Evolutionary conservation across 2,113 vertebrate genomes (phyloP), one percentile per base, ranked within the genome.

Genomic region (Genyomyrus donnyi): DNA sequence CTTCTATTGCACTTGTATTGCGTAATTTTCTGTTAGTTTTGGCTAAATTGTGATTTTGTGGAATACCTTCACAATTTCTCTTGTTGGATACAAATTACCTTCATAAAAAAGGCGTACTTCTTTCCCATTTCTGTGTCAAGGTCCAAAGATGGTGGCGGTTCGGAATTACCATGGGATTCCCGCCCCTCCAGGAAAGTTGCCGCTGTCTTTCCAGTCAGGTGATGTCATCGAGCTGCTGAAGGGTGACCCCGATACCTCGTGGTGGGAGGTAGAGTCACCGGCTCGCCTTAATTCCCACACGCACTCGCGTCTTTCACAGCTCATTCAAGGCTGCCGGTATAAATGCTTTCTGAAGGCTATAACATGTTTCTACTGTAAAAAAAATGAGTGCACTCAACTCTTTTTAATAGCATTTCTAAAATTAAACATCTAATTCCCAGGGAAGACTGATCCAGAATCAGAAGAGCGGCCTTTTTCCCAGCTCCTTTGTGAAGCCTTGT

Each of bases 101-200:
- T n/a, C n/a, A 17, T 27, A 17, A 86, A 48, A 49, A 48, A 13
- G 8, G 24, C 8, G 31, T 70, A 6, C 50, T 6, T 31, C 52
- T 85, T 91, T 46, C 88, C 27, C 88, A n/a, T 90, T 50, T 53
- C 21, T 19, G 90, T 3, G 21, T 87, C 39, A 50, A 99, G 98
- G 98, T 92, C 98, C 98, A 86, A 99, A 97, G 94, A 99, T 99
- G 98, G 97, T 99, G 91, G 98, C 97, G 0, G 94, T 98, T 74
- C 98, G 98, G 94, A 98, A 97, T 92, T 99, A 99, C 93, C 97
- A 98, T 0, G 98, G 98, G 1, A 97, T 94, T 48, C 98, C 98
- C 0, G 94, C 96, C 0, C 97, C 98, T 0, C 95, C 96, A 0
- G 97, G 97, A 87, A 99, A 98, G 87, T 95, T 96, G 0, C 95